These are phyloP conservation scores for Chitala chitala DNA, from an alignment of 2,113 vertebrate genomes.

Conservation along the genomic window DNA sequence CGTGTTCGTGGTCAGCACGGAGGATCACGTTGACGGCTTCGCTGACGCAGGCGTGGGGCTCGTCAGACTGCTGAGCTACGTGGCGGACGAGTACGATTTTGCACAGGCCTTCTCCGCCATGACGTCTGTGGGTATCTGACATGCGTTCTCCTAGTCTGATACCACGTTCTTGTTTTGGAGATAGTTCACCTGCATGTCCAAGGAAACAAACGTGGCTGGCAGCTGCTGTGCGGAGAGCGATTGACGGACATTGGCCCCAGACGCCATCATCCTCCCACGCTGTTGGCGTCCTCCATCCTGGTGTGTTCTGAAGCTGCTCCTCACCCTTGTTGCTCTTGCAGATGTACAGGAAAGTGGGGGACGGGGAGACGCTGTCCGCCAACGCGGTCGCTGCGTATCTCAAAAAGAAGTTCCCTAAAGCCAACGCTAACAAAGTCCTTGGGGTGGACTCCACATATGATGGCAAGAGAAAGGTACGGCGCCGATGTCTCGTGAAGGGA, in stretches of 20 bases:
- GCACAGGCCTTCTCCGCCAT: constrained; percentile 76
- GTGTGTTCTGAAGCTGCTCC: too few relatives aligned
- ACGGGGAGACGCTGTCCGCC: constrained; percentile 63
- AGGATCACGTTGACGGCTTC: constrained; percentile 75
- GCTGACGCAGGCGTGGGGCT: constrained; percentile 79
- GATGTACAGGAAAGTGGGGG: constrained; percentile 74
- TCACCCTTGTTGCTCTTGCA: constrained; percentile 39
- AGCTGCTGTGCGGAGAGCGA: too few relatives aligned
- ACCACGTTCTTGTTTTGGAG: constrained; percentile 15
- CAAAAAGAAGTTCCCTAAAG: constrained; percentile 72
- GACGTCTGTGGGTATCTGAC: constrained; percentile 71
- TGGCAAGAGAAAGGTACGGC: constrained; percentile 65
- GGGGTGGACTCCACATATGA: constrained; percentile 73
- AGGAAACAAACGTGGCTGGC: too few relatives aligned
- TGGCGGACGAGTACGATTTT: constrained; percentile 72
- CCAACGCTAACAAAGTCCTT: constrained; percentile 69
- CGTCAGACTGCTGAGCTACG: constrained; percentile 82
- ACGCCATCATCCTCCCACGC: too few relatives aligned
- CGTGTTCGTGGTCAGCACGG: constrained; percentile 81
- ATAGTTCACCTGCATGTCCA: too few relatives aligned
- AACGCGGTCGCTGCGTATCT: constrained; percentile 67
- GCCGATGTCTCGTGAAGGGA: too few relatives aligned
- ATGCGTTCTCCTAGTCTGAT: constrained; percentile 40
- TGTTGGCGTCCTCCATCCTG: too few relatives aligned
- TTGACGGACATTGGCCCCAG: too few relatives aligned